These are phyloP conservation scores for Tachysurus fulvidraco DNA, from an alignment of 2,113 vertebrate genomes.

Conservation along the genomic window DNA sequence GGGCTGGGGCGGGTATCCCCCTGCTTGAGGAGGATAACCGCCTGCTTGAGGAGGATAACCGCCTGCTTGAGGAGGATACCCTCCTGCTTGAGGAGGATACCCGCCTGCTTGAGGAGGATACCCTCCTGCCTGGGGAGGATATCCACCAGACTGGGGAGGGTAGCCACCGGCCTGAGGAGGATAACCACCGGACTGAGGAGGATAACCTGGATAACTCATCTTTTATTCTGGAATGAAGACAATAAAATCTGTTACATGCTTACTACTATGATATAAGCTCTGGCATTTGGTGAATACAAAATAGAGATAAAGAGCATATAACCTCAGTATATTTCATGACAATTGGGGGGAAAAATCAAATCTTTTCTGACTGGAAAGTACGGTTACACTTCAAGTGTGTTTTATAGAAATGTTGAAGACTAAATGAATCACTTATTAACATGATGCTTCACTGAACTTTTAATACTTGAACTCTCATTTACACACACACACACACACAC, in stretches of 20 bases:
- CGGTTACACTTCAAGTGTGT: not conserved
- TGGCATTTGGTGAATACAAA: not conserved
- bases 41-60: slow-evolving; percentile 67
- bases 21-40: slow-evolving; percentile 48
- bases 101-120: slow-evolving; percentile 63
- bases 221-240: slow-evolving; percentile 64
- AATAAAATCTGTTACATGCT: not conserved
- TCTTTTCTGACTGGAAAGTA: not conserved
- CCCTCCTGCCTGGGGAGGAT: slow-evolving; percentile 61
- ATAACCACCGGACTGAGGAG: slow-evolving; percentile 64
- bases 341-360: not conserved
- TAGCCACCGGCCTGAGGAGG: slow-evolving; percentile 65
- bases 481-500: too few relatives aligned
- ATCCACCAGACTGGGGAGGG: slow-evolving; percentile 64
- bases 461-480: not conserved
- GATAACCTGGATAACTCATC: slow-evolving; percentile 94
- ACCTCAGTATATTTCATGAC: not conserved
- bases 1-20: slow-evolving; percentile 50
- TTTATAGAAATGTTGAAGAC: not conserved
- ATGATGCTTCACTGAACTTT: not conserved
- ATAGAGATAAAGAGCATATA: not conserved
- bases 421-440: not conserved
- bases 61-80: slow-evolving; percentile 61
- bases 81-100: slow-evolving; percentile 66
- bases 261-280: not conserved